A percentile compares a stretch with the other conserved stretches of the same genome.
phyloP scores from a whole-genome alignment of 2,888 invertebrate species.

The Melieria crassipennis region DNA sequence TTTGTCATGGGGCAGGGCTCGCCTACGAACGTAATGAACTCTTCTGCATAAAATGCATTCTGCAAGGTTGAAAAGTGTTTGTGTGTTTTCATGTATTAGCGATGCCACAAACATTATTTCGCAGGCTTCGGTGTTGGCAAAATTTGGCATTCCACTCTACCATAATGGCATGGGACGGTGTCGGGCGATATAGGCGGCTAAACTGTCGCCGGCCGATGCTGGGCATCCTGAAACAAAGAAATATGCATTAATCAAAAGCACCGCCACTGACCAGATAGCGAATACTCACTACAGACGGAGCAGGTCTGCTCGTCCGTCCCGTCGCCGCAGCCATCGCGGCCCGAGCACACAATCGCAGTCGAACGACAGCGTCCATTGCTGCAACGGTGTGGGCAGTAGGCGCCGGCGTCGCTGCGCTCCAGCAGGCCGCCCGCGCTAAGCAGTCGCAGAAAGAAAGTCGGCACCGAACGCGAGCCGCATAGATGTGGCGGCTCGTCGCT shows the following conservation, averaged over 20 bases:
- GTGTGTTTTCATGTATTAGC: no score
- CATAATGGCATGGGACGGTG: slow-evolving; percentile 62
- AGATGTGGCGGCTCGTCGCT: slow-evolving; percentile 87
- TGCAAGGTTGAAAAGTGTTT: no score
- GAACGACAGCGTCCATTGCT: slow-evolving; percentile 88
- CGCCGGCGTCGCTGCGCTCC: slow-evolving; percentile 51
- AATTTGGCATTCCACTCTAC: slow-evolving; percentile 44
- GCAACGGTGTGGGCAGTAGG: slow-evolving; percentile 82
- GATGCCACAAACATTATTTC: no score
- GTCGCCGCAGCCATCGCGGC: slow-evolving; percentile 91
- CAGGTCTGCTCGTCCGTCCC: slow-evolving; percentile 88
- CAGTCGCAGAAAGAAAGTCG: slow-evolving; percentile 62
- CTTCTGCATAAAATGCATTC: no score
- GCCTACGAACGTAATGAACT: no score
- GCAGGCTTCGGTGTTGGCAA: no score
- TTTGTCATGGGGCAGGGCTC: no score
- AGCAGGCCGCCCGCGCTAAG: slow-evolving; percentile 57
- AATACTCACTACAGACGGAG: slow-evolving; percentile 84
- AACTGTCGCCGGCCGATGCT: slow-evolving; percentile 55
- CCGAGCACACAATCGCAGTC: slow-evolving; percentile 89
- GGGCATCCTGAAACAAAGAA: slow-evolving; percentile 69
- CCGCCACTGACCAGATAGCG: neutral
- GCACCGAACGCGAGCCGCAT: slow-evolving; percentile 69
- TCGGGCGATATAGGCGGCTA: slow-evolving; percentile 53
- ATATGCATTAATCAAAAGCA: neutral